Evolutionary conservation across 2,797 vertebrate genomes (phyloP).

Genomic region (Gymnopithys bicolor): DNA sequence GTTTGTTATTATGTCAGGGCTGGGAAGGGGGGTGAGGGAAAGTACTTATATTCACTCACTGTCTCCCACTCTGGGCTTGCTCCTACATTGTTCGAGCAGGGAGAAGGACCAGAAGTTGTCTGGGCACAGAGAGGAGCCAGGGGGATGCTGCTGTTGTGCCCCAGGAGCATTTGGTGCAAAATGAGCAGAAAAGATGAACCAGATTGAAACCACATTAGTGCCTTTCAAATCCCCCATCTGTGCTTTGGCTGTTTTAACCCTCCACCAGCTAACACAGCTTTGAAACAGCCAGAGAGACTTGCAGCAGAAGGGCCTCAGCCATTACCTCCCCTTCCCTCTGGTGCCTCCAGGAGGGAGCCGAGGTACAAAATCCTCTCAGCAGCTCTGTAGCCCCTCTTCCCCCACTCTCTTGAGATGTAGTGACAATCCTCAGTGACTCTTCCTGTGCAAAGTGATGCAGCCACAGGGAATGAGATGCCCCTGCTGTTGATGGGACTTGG

Average conservation of each 20-base stretch:
- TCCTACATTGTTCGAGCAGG: background rate
- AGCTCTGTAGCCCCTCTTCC: background rate
- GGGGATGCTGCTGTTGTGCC: background rate
- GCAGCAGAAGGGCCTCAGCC: background rate
- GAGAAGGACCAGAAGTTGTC: background rate
- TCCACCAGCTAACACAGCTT: background rate
- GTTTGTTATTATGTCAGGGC: conserved; percentile 75
- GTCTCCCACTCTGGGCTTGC: background rate
- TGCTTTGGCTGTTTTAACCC: background rate
- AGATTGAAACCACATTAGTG: background rate
- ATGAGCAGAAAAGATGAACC: background rate
- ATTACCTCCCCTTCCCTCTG: rapidly evolving
- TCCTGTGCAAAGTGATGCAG: rapidly evolving
- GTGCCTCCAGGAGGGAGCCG: background rate
- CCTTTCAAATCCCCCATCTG: background rate
- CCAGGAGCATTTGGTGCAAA: background rate
- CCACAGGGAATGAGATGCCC: rapidly evolving
- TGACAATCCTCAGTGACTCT: background rate
- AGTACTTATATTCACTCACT: conserved; percentile 23
- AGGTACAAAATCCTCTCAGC: background rate
- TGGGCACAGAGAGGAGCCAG: background rate
- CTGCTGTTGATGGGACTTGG: background rate
- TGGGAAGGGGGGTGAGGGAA: conserved; percentile 25
- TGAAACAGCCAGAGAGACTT: background rate
- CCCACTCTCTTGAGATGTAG: background rate